Percentiles rank a stretch among this genome's conserved stretches.
Evolutionary conservation across 2,888 invertebrate species (phyloP).

Genomic region (Machimus rusticus): DNA sequence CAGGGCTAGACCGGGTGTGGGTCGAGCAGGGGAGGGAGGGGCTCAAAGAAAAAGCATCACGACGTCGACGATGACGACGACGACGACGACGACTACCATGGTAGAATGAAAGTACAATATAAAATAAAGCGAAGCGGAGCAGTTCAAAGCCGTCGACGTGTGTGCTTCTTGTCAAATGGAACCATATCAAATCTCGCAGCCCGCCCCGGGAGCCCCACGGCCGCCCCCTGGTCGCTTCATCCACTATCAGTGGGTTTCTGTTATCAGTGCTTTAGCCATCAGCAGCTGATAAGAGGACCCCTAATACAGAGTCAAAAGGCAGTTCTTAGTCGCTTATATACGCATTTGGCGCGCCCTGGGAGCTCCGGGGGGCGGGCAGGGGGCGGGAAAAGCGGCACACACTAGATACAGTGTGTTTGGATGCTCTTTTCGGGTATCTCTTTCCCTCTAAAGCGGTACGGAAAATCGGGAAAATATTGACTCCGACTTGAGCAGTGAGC

Average conservation of each 20-base stretch:
- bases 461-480: conserved; percentile 48
- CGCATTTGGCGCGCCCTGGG: conserved; percentile 5
- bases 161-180: conserved; percentile 33
- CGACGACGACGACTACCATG: not conserved
- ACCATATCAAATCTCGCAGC: conserved; percentile 33
- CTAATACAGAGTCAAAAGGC: conserved; percentile 43
- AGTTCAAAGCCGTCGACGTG: conserved; percentile 39
- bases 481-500: not conserved
- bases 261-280: conserved; percentile 46
- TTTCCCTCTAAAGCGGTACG: not conserved
- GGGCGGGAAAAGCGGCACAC: not conserved
- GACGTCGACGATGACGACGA: not conserved
- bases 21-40: not conserved
- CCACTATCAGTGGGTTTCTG: conserved; percentile 38
- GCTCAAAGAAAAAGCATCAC: not conserved
- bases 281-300: conserved; percentile 47
- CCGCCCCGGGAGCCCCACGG: not conserved
- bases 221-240: not conserved
- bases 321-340: conserved; percentile 43
- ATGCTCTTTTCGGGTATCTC: not conserved
- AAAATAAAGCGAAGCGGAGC: conserved; percentile 13
- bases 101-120: not conserved
- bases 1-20: not conserved
- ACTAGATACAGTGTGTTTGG: not conserved
- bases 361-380: not conserved